Percentiles rank a stretch among this genome's conserved stretches.
Evolutionary conservation across 2,888 invertebrate species (phyloP).

Genomic region (Rhaphigaster nebulosa): DNA sequence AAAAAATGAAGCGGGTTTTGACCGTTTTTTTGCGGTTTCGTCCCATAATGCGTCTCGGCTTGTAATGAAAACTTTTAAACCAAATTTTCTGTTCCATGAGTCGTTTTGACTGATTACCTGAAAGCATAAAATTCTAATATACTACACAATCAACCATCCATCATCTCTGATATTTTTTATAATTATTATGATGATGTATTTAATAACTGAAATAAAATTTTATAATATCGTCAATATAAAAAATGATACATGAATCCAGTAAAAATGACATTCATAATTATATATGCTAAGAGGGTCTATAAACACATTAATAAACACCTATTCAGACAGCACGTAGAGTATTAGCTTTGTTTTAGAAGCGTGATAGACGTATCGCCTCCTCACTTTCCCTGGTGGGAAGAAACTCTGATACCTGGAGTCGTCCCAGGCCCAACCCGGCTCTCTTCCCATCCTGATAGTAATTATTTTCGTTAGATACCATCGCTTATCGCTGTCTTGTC

Average conservation of each 20-base stretch:
- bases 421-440: not conserved
- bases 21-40: too few relatives aligned
- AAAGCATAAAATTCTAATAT: too few relatives aligned
- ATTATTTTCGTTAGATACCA: not conserved
- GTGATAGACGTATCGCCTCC: not conserved
- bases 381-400: constrained; percentile 16
- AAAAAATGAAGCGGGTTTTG: too few relatives aligned
- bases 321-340: not conserved
- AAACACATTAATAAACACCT: not conserved
- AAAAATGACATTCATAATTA: not conserved
- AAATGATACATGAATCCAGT: not conserved
- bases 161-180: too few relatives aligned
- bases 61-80: too few relatives aligned
- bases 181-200: too few relatives aligned
- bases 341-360: constrained; percentile 18
- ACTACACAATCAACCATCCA: too few relatives aligned
- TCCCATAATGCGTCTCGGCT: too few relatives aligned
- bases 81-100: too few relatives aligned
- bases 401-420: not conserved
- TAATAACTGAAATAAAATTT: too few relatives aligned
- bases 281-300: not conserved
- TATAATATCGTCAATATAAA: not conserved
- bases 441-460: constrained; percentile 4
- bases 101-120: too few relatives aligned
- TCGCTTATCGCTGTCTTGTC: not conserved